Percentiles rank a stretch among this genome's conserved stretches.
Conservation (phyloP, 2,797 vertebrate genomes). For the Oophaga sylvatica region DNA sequence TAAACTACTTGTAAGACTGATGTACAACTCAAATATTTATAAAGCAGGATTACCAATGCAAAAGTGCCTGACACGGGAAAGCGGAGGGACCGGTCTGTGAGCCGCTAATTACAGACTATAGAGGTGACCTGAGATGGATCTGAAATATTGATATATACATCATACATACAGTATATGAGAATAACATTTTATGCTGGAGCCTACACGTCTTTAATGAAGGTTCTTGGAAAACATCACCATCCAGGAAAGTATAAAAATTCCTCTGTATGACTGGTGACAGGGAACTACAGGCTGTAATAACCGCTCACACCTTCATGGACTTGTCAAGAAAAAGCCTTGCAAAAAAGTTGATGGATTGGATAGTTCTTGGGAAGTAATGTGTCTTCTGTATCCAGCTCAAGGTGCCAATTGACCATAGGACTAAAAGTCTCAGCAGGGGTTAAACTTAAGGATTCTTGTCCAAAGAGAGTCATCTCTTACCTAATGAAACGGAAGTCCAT, state of each 20-base stretch:
- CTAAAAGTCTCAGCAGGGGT: background rate
- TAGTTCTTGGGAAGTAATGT: background rate
- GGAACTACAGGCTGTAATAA: background rate
- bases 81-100: background rate
- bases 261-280: background rate
- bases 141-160: background rate
- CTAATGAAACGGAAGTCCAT: background rate
- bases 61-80: conserved; percentile 40
- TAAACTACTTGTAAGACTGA: background rate
- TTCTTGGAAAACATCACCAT: background rate
- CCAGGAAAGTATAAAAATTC: background rate
- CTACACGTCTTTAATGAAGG: background rate
- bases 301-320: background rate
- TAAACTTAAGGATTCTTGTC: background rate
- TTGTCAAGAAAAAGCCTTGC: background rate
- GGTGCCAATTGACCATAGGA: background rate
- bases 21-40: conserved; percentile 19
- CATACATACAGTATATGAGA: background rate
- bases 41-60: conserved; percentile 1
- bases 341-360: background rate
- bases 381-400: background rate
- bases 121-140: background rate
- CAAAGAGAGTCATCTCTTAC: background rate
- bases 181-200: background rate
- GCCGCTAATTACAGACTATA: background rate